These are phyloP conservation scores for Pterocles burchelli DNA, from an alignment of 2,113 vertebrate genomes.

Conservation along the genomic window DNA sequence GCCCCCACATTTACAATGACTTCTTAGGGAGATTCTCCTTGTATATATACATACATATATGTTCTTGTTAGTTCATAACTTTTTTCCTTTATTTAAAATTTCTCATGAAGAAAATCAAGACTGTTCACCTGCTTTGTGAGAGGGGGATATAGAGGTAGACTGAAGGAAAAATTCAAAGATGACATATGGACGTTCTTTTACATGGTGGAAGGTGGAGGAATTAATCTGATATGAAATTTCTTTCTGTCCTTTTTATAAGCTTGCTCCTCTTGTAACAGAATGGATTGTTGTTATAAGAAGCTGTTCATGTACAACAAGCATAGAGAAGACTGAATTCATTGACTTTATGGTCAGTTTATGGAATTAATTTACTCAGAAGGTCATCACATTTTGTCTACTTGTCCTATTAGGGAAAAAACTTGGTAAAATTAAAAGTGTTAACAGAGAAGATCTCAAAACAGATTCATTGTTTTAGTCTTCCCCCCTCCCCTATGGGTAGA, in stretches of 20 bases:
- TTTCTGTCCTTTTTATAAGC: not conserved
- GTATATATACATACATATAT: too few relatives aligned
- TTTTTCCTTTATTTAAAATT: not conserved
- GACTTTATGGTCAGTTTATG: not conserved
- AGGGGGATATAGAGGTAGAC: not conserved
- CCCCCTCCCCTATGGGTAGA: rapidly evolving
- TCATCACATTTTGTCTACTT: not conserved
- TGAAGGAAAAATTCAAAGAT: not conserved
- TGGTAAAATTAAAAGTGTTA: not conserved
- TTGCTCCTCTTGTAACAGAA: not conserved
- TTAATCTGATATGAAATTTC: not conserved
- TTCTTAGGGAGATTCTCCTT: not conserved
- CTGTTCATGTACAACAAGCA: not conserved
- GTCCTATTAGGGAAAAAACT: not conserved
- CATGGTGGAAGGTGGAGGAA: not conserved
- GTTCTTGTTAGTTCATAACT: not conserved
- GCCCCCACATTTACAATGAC: not conserved
- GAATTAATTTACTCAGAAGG: not conserved
- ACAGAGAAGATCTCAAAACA: not conserved
- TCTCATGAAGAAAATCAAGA: not conserved
- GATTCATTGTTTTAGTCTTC: not conserved
- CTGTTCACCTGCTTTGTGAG: not conserved
- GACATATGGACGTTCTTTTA: not conserved
- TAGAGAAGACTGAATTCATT: not conserved
- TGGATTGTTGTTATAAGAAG: not conserved